Base-by-base conservation (phyloP, 2,797 vertebrate species). In the Chaetodon trifasciatus region DNA sequence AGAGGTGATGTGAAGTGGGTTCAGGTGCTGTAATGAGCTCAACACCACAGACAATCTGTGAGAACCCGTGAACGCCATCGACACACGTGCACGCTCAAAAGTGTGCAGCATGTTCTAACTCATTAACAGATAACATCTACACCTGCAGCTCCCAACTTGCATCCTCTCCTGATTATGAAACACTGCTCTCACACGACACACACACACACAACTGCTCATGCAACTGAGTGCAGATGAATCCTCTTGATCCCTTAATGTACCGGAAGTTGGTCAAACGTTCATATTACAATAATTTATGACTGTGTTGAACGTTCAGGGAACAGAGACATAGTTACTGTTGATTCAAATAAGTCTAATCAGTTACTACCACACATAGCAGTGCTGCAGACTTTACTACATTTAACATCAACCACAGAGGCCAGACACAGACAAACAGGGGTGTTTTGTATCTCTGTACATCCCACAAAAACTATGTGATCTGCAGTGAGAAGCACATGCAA, bases 401-500 rank as follows among this genome's bases (percentile, higher is more conserved):
- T 35, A 52, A 44, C 28, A 74, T 42, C 50, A 4, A 46, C 19
- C 9, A 55, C 24, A 74, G 17, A 15, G 19, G 65, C 61, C 8
- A 66, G 55, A 68, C 28, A 81, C 24, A 82, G 55, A 81, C 2
- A 13, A 65, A 46, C 44, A 9, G 32, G 74, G 7, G 17, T 46
- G 47, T 74, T 74, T 75, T 12, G 19, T 32, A 40, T 60, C 23
- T 65, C 57, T 55, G 23, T 37, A 49, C 39, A 28, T 79, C 47
- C 49, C 17, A 53, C 9, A 69, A 37, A 69, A 56, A 42, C 35
- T 61, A 53, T 50, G 55, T 7, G 7, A 74, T 50, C 58, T 58
- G 40, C 0, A 58, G 58, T 35, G 0, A 72, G 47, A 81, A 87
- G 79, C 70, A 15, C 88, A 90, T 89, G 86, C 90, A 87, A 70